Evolutionary conservation across 2,888 invertebrate genomes (phyloP), one percentile per base, ranked within the genome.

Genomic region (Pseudococcus jackbeardsleyi): DNA sequence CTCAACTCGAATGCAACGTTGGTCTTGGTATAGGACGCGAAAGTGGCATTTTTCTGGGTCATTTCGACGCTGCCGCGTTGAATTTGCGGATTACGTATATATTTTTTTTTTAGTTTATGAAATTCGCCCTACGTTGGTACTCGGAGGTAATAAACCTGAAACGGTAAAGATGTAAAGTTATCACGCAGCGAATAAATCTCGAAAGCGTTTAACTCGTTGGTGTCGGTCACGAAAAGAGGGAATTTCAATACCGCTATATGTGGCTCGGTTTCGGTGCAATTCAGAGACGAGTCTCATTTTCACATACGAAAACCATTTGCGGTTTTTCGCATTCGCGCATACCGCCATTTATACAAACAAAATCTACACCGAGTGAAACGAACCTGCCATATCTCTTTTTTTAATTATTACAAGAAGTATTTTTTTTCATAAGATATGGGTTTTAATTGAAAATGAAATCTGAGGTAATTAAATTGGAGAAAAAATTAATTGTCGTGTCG

Each of bases 361-460:
- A 72, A 72, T 72, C 15, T 26, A 72, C 12, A 59, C 22, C 15
- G 4, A 17, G 59, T 59, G 11, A 59, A 59, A 59, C 19, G 9
- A 19, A 59, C 59, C 8, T 19, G 59, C 19, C 19, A 19, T 59
- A 59, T 59, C 59, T 42, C n/a, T 79, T 79, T 79, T 79, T 79
- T 79, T 79, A 79, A 79, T 79, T 79, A 79, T 42, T 79, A 26
- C 9, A 79, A 79, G 46, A 79, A 26, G 33, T 72, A 72, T 3
- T 6, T 68, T 15, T 50, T 12, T 59, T 6, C 8, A 59, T 59
- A 54, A 54, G 12, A 59, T 72, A 79, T n/a, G 19, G 42, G n/a
- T n/a, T 46, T 79, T 79, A 79, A 79, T 79, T 79, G 79, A 79
- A 79, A 79, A 79, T 42, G 79, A 79, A 79, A 79, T 42, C 46